Evolutionary conservation across 2,888 invertebrate genomes (phyloP).

Genomic region (Drosophila macrospina): DNA sequence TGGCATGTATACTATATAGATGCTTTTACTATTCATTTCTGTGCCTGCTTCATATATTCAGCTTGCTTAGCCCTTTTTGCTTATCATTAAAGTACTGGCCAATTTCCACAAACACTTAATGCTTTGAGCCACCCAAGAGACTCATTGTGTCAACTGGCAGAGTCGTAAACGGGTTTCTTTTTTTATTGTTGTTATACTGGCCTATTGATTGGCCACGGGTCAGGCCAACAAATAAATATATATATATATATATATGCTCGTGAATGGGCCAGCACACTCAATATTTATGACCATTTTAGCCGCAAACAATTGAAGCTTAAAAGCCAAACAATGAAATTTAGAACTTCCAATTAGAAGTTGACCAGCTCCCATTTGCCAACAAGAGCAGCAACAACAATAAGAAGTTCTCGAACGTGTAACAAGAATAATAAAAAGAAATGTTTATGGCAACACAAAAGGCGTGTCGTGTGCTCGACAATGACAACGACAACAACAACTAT

Average conservation of each 20-base stretch:
- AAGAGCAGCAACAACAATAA: neutral
- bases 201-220: slow-evolving; percentile 60
- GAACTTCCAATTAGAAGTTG: slow-evolving; percentile 80
- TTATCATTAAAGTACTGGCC: slow-evolving; percentile 52
- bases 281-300: slow-evolving; percentile 77
- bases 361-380: slow-evolving; percentile 23
- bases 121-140: slow-evolving; percentile 43
- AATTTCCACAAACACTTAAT: slow-evolving; percentile 51
- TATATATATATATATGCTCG: too few relatives aligned
- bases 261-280: slow-evolving; percentile 31
- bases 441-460: slow-evolving; percentile 74
- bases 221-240: slow-evolving; percentile 45
- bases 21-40: too few relatives aligned
- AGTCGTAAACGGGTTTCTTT: slow-evolving; percentile 52
- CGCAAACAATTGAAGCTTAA: slow-evolving; percentile 81
- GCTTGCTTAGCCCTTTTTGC: slow-evolving; percentile 40
- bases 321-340: slow-evolving; percentile 81
- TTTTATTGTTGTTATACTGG: too few relatives aligned
- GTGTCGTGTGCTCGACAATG: slow-evolving; percentile 54
- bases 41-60: slow-evolving; percentile 25
- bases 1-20: neutral
- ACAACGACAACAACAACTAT: slow-evolving; percentile 15
- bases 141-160: slow-evolving; percentile 56
- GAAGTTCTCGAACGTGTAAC: slow-evolving; percentile 37
- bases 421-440: slow-evolving; percentile 66